phyloP scores from a whole-genome alignment of 1,140 invertebrate genomes.

The Nebria ingens region DNA sequence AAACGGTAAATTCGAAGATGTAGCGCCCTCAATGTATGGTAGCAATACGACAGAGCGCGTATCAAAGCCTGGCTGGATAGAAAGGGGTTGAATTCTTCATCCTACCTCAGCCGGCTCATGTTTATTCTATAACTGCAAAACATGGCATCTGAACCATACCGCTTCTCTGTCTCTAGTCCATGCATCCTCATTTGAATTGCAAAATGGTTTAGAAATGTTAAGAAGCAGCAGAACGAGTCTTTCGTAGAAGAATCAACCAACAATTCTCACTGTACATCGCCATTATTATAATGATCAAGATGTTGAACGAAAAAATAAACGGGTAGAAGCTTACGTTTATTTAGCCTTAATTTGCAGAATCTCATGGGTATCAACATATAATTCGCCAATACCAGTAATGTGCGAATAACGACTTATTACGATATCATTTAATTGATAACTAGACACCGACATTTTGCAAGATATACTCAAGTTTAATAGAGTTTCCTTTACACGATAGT shows the following conservation, averaged over 20 bases:
- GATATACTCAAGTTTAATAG: too few species aligned
- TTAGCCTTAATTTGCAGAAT: too few species aligned
- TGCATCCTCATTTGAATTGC: not conserved
- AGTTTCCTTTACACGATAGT: too few species aligned
- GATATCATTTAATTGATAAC: too few species aligned
- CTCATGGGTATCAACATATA: too few species aligned
- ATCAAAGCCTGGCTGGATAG: not conserved
- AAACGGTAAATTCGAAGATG: too few species aligned
- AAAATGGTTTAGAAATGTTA: conserved; percentile 8
- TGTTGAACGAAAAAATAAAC: not conserved
- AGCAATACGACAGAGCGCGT: not conserved
- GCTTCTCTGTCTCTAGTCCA: not conserved
- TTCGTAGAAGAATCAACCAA: conserved; percentile 1
- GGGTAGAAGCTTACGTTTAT: too few species aligned
- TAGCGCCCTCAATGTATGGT: too few species aligned
- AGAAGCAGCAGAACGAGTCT: not conserved
- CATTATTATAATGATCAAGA: not conserved
- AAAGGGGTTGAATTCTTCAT: conserved; percentile 9
- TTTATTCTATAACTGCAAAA: conserved; percentile 9
- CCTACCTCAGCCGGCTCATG: not conserved
- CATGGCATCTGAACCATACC: conserved; percentile 2
- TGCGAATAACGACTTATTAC: too few species aligned
- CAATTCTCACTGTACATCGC: not conserved
- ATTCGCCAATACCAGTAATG: too few species aligned
- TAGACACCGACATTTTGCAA: too few species aligned